Base-by-base conservation (phyloP, 2,888 invertebrate genomes). In the Rhorus exstirpatorius region DNA sequence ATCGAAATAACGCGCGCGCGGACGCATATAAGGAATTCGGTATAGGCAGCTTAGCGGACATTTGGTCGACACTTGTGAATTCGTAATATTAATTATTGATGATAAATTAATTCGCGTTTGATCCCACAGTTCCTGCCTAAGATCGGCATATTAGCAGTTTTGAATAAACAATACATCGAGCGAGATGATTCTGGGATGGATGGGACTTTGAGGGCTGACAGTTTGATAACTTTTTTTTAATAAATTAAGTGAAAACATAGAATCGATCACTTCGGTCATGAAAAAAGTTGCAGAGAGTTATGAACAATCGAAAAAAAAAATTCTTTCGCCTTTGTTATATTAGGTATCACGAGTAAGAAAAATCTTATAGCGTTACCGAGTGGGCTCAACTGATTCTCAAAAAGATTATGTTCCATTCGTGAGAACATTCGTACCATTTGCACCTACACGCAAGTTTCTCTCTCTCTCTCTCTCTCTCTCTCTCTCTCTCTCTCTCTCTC, bases 1-100 rank as follows among this genome's bases (percentile, higher is more conserved):
- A 82, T 84, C 81, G 84, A 72, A 86, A 87, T 84, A 81, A 63
- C 78, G 41, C 65, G 35, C 8, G 17, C 55, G 41, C 65, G 35
- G 12, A 21, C 55, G 49, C 68, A n/a, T 63, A 70, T 71, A 60
- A 74, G 76, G 63, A 63, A 77, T 77, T 80, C 38, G 24, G 38
- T 67, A 14, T 35, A 12, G 19, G 14, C 19, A 21, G 41, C 58
- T 60, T 49, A 38, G 17, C 67, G 75, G 55, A 71, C 65, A 44
- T n/a, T 31, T 76, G 82, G 76, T 31, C 67, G 38, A 49, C 82
- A 75, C 75, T 63, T 82, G 74, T 51, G 58, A 65, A 75, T 65
- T 58, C 21, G 44, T 76, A 58, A 70, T 75, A 53, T 14, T 26
- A 41, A 31, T 75, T 46, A 44, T 55, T 46, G 41, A 31, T 55